Percentiles rank a stretch among this genome's conserved stretches.
Evolutionary conservation across 2,113 vertebrate genomes (phyloP).

Genomic region (Microcebus ravelobensis): DNA sequence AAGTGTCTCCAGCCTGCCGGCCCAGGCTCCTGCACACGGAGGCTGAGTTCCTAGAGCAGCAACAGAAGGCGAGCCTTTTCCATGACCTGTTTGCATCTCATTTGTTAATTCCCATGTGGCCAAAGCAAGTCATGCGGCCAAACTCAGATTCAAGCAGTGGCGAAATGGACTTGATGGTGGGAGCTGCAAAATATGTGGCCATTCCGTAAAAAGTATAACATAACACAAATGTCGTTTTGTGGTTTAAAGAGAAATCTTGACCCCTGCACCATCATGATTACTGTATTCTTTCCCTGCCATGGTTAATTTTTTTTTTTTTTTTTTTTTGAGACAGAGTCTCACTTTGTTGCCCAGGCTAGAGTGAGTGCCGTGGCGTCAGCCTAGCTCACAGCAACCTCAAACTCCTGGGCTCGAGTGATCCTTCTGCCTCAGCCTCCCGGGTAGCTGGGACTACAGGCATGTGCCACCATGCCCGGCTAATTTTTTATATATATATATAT

Average conservation of each 20-base stretch:
- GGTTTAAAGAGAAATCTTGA: neutral
- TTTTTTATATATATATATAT: no score
- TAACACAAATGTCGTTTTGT: neutral
- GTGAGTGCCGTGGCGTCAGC: no score
- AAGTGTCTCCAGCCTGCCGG: neutral
- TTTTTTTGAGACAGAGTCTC: no score
- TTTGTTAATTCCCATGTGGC: neutral
- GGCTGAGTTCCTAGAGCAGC: neutral
- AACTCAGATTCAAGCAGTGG: neutral
- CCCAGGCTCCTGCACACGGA: neutral
- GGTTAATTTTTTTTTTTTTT: no score
- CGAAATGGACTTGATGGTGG: neutral
- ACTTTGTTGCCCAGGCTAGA: no score
- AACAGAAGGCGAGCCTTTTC: neutral
- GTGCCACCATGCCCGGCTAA: no score
- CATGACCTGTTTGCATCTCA: neutral
- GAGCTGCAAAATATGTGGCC: neutral
- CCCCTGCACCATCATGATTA: neutral
- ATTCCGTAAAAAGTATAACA: neutral
- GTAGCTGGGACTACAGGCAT: no score
- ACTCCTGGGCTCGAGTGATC: no score
- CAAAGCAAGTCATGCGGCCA: neutral
- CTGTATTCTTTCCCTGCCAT: neutral
- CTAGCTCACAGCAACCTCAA: no score
- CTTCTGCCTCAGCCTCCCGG: no score